Conservation (phyloP, 2,888 invertebrate species). For the Cordilura impudica region DNA sequence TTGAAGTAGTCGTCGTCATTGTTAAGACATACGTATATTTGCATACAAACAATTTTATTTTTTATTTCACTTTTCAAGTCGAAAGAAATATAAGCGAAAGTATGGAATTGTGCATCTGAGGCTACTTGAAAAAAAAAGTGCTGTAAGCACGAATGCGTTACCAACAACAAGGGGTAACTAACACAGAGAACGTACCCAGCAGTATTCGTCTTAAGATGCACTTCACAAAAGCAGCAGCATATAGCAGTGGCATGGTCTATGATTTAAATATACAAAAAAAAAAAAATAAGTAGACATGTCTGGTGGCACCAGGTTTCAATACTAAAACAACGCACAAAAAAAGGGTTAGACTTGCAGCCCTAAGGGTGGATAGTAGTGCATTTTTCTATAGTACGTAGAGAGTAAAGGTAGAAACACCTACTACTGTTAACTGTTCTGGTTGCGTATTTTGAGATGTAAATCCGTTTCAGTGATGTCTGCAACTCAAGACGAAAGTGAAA, state of each 20-base stretch:
- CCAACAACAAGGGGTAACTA: constrained; percentile 32
- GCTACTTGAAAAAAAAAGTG: constrained; percentile 64
- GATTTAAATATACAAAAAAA: constrained; percentile 31
- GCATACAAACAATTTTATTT: constrained; percentile 25
- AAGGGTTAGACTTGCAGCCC: constrained; percentile 52
- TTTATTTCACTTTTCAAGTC: constrained; percentile 18
- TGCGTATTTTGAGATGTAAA: constrained; percentile 35
- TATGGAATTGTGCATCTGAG: constrained; percentile 57
- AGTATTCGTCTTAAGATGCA: constrained; percentile 56
- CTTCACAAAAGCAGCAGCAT: constrained; percentile 42
- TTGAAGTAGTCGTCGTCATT: constrained; percentile 45
- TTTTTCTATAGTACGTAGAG: constrained; percentile 24
- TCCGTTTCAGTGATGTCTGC: constrained; percentile 11
- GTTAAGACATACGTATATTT: constrained; percentile 15
- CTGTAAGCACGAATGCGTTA: constrained; percentile 57
- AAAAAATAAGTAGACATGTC: constrained; percentile 62
- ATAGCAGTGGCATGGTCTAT: constrained; percentile 52
- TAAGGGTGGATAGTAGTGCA: constrained; percentile 63
- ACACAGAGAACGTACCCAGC: constrained; percentile 22
- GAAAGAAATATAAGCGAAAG: constrained; percentile 42
- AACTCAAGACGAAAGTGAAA: constrained; percentile 59
- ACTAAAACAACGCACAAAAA: constrained; percentile 9
- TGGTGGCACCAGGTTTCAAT: constrained; percentile 50
- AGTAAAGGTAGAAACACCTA: constrained; percentile 52
- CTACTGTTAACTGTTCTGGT: constrained; percentile 29